Percentiles rank a stretch among this genome's conserved stretches.
These are phyloP conservation scores for Apotomis capreana DNA, from an alignment of 2,888 invertebrate species.

Conservation along the genomic window DNA sequence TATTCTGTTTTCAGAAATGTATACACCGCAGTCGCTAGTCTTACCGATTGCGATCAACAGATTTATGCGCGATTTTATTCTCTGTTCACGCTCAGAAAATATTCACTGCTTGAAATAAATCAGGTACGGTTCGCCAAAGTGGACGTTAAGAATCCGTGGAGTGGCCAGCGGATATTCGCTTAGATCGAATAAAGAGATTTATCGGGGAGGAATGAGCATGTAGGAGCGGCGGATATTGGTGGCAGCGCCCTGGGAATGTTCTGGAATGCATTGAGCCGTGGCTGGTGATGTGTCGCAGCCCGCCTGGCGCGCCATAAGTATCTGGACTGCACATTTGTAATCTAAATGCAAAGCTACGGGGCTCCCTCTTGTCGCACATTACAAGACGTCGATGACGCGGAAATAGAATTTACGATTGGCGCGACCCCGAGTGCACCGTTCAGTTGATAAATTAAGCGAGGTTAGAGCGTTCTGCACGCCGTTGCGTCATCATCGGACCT, in stretches of 20 bases:
- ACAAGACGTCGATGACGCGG: slow-evolving; percentile 68
- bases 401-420: slow-evolving; percentile 70
- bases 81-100: slow-evolving; percentile 54
- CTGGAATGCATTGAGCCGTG: slow-evolving; percentile 54
- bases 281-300: slow-evolving; percentile 60
- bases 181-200: slow-evolving; percentile 60
- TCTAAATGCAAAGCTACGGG: slow-evolving; percentile 62
- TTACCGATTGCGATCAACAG: slow-evolving; percentile 58
- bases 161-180: slow-evolving; percentile 61
- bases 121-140: slow-evolving; percentile 38
- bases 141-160: slow-evolving; percentile 51
- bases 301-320: slow-evolving; percentile 59
- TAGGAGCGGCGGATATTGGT: slow-evolving; percentile 44
- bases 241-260: slow-evolving; percentile 59
- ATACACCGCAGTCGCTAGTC: slow-evolving; percentile 57
- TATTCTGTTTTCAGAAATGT: slow-evolving; percentile 57
- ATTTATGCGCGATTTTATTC: slow-evolving; percentile 62
- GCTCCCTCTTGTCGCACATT: slow-evolving; percentile 49
- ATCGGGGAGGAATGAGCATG: slow-evolving; percentile 58
- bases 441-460: slow-evolving; percentile 65
- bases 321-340: slow-evolving; percentile 55
- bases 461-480: slow-evolving; percentile 58
- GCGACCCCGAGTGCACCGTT: slow-evolving; percentile 57
- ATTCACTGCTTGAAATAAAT: slow-evolving; percentile 49
- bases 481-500: slow-evolving; percentile 72